Evolutionary conservation across 92 coral and sea anemone species (phyloP).

Genomic region (Siderastrea siderea): DNA sequence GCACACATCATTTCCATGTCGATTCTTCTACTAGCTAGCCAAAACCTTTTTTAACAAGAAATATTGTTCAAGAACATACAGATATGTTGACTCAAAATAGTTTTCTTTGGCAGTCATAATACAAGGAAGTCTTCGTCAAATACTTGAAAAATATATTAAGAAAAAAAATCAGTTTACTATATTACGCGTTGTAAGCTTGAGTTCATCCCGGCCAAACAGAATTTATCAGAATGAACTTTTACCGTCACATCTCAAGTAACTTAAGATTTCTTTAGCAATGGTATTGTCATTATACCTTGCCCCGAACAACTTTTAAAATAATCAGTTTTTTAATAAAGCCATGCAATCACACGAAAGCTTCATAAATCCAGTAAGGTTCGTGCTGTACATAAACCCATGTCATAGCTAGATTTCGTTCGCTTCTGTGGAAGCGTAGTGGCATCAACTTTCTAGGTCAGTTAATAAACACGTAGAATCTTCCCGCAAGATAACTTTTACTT

Average conservation of each 20-base stretch:
- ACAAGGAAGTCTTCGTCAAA: slow-evolving; percentile 1
- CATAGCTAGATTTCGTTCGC: neutral
- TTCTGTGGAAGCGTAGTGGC: no score
- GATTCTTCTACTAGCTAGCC: neutral
- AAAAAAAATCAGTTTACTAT: neutral
- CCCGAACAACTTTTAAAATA: neutral
- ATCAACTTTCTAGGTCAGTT: no score
- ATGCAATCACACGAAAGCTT: neutral
- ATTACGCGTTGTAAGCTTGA: neutral
- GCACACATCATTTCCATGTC: neutral
- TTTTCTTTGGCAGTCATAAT: neutral
- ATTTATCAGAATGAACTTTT: neutral
- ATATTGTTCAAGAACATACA: neutral
- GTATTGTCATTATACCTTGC: neutral
- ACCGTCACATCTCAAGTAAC: neutral
- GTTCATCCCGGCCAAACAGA: neutral
- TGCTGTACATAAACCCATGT: neutral
- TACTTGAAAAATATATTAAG: neutral
- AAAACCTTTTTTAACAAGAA: neutral
- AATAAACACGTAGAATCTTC: no score
- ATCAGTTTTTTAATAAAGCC: neutral
- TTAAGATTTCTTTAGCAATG: neutral
- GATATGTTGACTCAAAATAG: neutral
- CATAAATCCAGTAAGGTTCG: no score
- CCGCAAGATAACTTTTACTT: no score